Evolutionary conservation across 2,113 vertebrate genomes (phyloP), one percentile per base, ranked within the genome.

Genomic region (Tyto alba): DNA sequence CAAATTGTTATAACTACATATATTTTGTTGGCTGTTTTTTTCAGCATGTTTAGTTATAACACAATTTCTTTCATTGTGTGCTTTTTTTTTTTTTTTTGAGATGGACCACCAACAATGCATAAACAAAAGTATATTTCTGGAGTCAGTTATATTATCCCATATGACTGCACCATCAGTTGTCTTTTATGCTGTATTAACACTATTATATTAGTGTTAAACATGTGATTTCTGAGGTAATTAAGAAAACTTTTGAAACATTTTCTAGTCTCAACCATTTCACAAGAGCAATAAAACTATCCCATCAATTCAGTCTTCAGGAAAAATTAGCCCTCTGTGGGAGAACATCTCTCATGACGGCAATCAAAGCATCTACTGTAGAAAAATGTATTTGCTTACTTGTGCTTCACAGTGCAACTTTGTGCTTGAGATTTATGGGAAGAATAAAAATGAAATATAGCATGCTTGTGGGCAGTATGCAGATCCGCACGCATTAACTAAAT

Each of bases 181-280:
- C 30, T 95, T 56, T 20, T 66, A 26, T 48, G 67, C 32, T 74
- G 23, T 74, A 92, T 74, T 85, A 86, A 55, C 4, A 86, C 6
- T 7, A 40, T 74, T 90, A 56, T 77, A 66, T 59, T 90, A 73
- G 18, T 77, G 59, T 41, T 93, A 90, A 90, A 22, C 11, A 71
- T 94, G 95, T 96, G 82, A 96, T 93, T 94, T 93, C 79, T 83
- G 68, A 76, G 41, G 72, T 90, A 93, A 95, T 97, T 92, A 97
- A 84, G 67, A 83, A 92, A 94, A 96, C 23, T 88, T 90, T 69
- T 26, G 59, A 88, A 92, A 59, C 45, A 63, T 86, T 88, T 96
- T 93, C 78, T 81, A 34, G 50, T 74, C 68, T 95, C 78, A 77
- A 67, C n/a, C 64, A 63, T 94, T 96, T 93, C 76, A 85, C 55